Conservation (phyloP, 92 coral and sea anemone genomes). For the Galaxea fascicularis region DNA sequence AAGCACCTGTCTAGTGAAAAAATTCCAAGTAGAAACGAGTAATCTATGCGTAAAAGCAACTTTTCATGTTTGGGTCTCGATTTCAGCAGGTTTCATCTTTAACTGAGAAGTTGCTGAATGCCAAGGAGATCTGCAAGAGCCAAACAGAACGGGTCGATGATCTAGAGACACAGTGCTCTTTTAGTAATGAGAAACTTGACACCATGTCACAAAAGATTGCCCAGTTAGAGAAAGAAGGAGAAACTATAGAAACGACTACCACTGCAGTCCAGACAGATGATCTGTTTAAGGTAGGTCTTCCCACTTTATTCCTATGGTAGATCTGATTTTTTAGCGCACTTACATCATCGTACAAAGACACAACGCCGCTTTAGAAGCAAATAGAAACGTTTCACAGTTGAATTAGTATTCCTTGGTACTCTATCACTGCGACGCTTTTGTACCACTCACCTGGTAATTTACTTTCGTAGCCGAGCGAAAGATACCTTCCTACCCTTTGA, state of each 20-base stretch:
- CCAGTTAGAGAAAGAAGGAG: not conserved
- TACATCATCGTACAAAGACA: not conserved
- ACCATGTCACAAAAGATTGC: not conserved
- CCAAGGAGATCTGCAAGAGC: not conserved
- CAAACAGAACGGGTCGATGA: not conserved
- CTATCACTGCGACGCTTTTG: too few relatives aligned
- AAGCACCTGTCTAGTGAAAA: too few relatives aligned
- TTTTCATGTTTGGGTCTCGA: not conserved
- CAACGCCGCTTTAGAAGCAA: not conserved
- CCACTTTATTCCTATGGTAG: not conserved
- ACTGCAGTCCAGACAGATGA: conserved; percentile 24
- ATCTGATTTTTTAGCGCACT: not conserved
- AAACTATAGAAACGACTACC: not conserved
- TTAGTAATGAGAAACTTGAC: not conserved
- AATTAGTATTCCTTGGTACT: too few relatives aligned
- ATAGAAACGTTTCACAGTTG: too few relatives aligned
- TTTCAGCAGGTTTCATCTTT: not conserved
- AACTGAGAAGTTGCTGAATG: conserved; percentile 8
- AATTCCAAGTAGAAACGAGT: too few relatives aligned
- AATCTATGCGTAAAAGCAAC: not conserved
- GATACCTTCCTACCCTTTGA: not conserved
- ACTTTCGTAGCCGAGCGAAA: too few relatives aligned
- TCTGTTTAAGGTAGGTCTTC: not conserved
- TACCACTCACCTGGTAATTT: too few relatives aligned
- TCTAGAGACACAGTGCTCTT: conserved; percentile 15